Evolutionary conservation across 2,113 vertebrate species (phyloP).

Genomic region (Thomomys bottae): DNA sequence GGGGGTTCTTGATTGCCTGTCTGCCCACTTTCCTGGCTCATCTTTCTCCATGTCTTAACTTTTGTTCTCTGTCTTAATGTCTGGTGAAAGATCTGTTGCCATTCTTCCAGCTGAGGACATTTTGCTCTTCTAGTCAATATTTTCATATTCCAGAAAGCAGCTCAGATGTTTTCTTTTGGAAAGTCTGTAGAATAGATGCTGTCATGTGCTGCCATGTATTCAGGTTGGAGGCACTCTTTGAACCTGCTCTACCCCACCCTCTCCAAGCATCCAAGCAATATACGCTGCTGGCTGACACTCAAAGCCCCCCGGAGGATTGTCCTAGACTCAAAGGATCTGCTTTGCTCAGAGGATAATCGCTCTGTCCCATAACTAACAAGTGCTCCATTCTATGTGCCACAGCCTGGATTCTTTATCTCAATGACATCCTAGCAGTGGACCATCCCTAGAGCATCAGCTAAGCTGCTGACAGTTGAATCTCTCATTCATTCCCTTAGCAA

Average conservation of each 20-base stretch:
- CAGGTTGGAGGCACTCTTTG: neutral
- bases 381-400: neutral
- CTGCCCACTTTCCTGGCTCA: neutral
- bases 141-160: neutral
- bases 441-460: neutral
- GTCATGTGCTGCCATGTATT: rapidly evolving
- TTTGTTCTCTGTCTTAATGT: neutral
- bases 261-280: too few species aligned
- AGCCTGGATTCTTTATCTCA: neutral
- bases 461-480: neutral
- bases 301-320: neutral
- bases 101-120: neutral
- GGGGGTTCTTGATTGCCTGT: neutral
- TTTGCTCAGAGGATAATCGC: neutral
- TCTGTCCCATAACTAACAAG: neutral
- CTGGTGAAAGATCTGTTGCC: neutral
- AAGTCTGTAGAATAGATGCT: neutral
- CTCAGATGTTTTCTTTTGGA: neutral
- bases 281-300: neutral
- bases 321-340: neutral
- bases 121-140: neutral
- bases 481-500: neutral
- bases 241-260: neutral
- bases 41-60: too few species aligned
- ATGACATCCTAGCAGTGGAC: neutral